phyloP scores from a whole-genome alignment of 2,113 vertebrate genomes.

The Silurus meridionalis region DNA sequence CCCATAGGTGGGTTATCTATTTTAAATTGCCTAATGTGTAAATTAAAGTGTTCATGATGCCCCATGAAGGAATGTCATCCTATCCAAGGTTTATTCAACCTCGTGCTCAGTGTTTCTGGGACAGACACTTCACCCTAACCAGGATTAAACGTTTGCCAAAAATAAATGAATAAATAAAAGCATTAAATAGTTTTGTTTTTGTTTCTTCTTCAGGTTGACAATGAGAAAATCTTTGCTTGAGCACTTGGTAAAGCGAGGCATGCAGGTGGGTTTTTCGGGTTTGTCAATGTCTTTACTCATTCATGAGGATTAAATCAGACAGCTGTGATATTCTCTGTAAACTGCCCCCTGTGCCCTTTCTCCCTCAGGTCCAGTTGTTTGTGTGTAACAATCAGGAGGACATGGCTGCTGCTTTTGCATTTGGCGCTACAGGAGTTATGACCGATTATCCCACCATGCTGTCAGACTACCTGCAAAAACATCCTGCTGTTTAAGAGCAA shows the following conservation, averaged over 20 bases:
- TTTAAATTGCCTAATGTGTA: neutral
- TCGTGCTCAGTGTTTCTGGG: neutral
- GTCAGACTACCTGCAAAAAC: slow-evolving; percentile 69
- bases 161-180: neutral
- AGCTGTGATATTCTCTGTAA: too few species aligned
- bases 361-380: slow-evolving; percentile 81
- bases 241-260: slow-evolving; percentile 78
- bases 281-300: neutral
- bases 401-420: slow-evolving; percentile 75
- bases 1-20: neutral
- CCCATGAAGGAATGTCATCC: neutral
- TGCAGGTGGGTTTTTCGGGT: slow-evolving; percentile 75
- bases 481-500: neutral
- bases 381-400: slow-evolving; percentile 83
- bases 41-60: neutral
- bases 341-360: too few species aligned
- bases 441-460: slow-evolving; percentile 81
- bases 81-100: neutral
- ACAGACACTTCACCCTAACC: neutral
- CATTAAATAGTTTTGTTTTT: neutral
- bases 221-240: slow-evolving; percentile 82
- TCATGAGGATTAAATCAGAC: neutral
- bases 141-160: neutral
- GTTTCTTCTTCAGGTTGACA: slow-evolving; percentile 69
- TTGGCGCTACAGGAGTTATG: slow-evolving; percentile 82